phyloP scores from a whole-genome alignment of 2,113 vertebrate genomes.

The Fregata magnificens region DNA sequence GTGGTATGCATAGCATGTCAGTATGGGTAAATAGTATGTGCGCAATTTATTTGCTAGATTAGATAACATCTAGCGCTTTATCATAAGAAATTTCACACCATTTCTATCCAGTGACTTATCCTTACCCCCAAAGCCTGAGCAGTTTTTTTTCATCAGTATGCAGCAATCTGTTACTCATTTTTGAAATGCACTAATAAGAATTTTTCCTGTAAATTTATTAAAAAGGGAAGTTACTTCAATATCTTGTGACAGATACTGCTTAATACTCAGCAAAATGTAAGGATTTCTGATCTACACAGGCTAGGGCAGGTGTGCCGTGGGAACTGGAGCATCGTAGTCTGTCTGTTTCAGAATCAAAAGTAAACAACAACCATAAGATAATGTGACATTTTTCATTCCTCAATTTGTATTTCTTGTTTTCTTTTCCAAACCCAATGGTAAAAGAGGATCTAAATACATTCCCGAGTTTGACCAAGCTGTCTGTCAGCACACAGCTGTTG shows the following conservation, averaged over 20 bases:
- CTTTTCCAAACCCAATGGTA: neutral
- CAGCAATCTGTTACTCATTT: neutral
- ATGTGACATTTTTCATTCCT: neutral
- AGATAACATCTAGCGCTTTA: neutral
- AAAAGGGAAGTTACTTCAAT: neutral
- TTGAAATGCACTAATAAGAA: neutral
- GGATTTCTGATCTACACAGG: neutral
- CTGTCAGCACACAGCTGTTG: conserved; percentile 26
- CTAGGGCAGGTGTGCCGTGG: neutral
- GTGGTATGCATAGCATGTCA: neutral
- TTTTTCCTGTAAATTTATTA: neutral
- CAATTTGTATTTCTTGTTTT: neutral
- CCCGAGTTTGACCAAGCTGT: neutral
- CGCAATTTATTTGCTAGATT: neutral
- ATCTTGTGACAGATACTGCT: neutral
- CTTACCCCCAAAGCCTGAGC: neutral
- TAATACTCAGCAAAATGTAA: neutral
- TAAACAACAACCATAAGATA: neutral
- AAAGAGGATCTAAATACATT: neutral
- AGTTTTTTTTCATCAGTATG: neutral
- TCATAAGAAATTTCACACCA: neutral
- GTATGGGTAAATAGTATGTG: neutral
- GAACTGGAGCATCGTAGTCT: neutral
- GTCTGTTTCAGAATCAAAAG: neutral
- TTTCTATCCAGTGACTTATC: neutral